These are phyloP conservation scores for Neogobius melanostomus DNA, from an alignment of 2,113 vertebrate genomes.

Conservation along the genomic window DNA sequence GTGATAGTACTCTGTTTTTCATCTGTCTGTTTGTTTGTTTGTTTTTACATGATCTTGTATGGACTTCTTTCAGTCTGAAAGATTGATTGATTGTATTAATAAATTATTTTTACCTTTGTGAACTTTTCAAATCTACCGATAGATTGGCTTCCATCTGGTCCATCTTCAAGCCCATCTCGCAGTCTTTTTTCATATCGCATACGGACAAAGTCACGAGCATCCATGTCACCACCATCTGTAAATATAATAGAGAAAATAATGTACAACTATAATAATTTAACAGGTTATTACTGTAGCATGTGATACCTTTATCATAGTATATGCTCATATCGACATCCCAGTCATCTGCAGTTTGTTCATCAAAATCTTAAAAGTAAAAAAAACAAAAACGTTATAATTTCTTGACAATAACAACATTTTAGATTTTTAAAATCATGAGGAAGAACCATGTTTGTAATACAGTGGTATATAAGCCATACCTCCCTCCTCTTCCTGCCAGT, in stretches of 20 bases:
- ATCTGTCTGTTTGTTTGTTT: no score
- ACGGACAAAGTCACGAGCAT: conserved; percentile 85
- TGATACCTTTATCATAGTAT: conserved; percentile 93
- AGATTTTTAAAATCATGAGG: no score
- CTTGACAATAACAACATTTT: neutral
- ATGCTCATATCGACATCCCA: conserved; percentile 98
- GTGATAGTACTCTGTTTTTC: no score
- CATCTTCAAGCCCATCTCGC: conserved; percentile 80
- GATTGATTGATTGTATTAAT: neutral
- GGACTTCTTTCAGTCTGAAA: no score
- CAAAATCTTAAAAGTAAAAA: conserved; percentile 83
- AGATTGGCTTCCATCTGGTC: conserved; percentile 62
- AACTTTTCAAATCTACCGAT: conserved; percentile 90
- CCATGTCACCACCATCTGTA: conserved; percentile 91
- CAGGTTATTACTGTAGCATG: neutral
- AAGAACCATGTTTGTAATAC: no score
- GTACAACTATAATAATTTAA: neutral
- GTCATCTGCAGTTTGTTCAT: conserved; percentile 94
- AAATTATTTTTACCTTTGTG: conserved; percentile 81
- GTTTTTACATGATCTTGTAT: no score
- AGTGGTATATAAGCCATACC: conserved; percentile 67
- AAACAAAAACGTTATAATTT: neutral
- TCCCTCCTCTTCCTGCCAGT: conserved; percentile 92
- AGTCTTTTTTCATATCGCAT: conserved; percentile 88
- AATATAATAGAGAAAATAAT: neutral